Evolutionary conservation across 2,797 vertebrate genomes (phyloP), one percentile per base, ranked within the genome.

Genomic region (Scomberomorus guttatus): DNA sequence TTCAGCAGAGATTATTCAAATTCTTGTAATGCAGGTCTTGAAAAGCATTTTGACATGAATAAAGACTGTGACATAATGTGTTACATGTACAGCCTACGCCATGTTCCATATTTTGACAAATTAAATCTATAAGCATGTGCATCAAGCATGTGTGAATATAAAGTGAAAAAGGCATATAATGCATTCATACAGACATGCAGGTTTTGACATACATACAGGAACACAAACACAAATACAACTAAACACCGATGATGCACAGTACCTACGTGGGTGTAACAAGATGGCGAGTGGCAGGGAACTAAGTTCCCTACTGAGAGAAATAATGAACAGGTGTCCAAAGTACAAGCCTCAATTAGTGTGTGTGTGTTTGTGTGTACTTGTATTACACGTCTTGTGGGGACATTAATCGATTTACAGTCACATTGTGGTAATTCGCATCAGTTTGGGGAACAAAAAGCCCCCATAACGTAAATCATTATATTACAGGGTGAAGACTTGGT

Each of bases 241-340:
- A 29, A 79, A 72, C 60, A 79, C 71, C 66, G 39, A 74, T 57
- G 77, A 83, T 81, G 48, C 87, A 76, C 58, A 79, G 72, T 57
- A 44, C 15, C 3, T 44, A 67, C 17, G 69, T 83, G 67, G 78
- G 81, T 67, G 73, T 79, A 82, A 85, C 81, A 90, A 88, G 78
- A 87, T 87, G 75, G 71, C 57, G 18, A 88, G 57, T 79, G 74
- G 81, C 76, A 85, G 82, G 85, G 68, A 73, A 74, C 82, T 34
- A 39, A 69, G 61, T 65, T 73, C 76, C 91, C 90, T 71, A 83
- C 84, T 85, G 90, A 86, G 90, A 87, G 56, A 90, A 87, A 91
- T 93, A 94, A 94, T 92, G 86, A 93, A 92, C 87, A 91, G 84
- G 88, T 92, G 90, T 90, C 89, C 66, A 81, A 50, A 86, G 78